Evolutionary conservation across 1,140 invertebrate species (phyloP), one percentile per base, ranked within the genome.

Genomic region (Scylla paramamosain): DNA sequence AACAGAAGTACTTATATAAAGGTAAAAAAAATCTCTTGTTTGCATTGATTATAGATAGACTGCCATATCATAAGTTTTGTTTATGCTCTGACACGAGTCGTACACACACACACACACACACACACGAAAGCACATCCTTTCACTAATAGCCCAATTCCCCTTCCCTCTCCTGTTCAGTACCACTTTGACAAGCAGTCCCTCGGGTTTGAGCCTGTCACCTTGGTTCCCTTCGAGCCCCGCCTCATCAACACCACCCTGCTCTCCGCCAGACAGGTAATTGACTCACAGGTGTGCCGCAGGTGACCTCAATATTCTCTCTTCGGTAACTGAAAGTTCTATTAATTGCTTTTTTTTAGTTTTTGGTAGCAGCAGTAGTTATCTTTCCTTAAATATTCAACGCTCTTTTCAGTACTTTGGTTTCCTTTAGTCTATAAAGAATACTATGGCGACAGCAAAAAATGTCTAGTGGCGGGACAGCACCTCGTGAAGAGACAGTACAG

Each of bases 201-300:
- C 29, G 97, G 96, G 4, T 97, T 97, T 96, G 97, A 97, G 96
- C 97, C 97, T 4, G 96, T 98, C 6, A 97, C 97, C 8, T 95
- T 97, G 31, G 97, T 98, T 0, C 97, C 97, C 4, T 97, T 97
- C 93, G 97, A 97, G 96, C 97, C 96, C 32, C 97, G 97, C 84
- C 96, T 98, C 95, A 97, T 98, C 93, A 96, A 97, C 91, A 96
- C 97, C n/a, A 96, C 96, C 28, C 95, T 97, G 83, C 96, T 98
- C 20, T 97, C 97, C 86, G 93, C 96, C 39, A 96, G 97, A 96
- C 97, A 98, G 97, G 97, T 97, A 91, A 96, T 77, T 39, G 28
- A 87, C 25, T 14, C 29, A n/a, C 86, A 83, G 87, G 90, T 48
- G n/a, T n/a, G 52, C 46, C 29, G 46, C 25, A 90, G n/a, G 20